Base-by-base conservation (phyloP, 2,113 vertebrate species). In the Scalopus aquaticus region DNA sequence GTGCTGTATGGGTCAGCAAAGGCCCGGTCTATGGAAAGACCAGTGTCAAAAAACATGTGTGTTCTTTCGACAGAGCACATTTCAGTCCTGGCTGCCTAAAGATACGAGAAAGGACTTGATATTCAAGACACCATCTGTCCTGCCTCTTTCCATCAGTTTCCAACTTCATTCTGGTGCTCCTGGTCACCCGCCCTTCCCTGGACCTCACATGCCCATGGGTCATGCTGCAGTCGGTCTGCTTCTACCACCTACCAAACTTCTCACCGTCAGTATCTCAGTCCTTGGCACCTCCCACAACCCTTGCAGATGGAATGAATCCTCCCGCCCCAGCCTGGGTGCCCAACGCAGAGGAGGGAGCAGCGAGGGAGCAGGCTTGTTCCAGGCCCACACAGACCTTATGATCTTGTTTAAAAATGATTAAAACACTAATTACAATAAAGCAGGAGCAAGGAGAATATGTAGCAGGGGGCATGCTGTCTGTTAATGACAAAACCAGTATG, bases 371-470 rank as follows among this genome's bases (percentile, higher is more conserved):
- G 91, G 44, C 19, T 1, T 13, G n/a, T 9, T 35, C 35, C 42
- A 26, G 32, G 54, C 62, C 65, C 39, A 46, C 11, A 37, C 20
- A 82, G 81, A 90, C 76, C 65, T 46, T 26, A 26, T 9, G 30
- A 88, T 83, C 78, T 78, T 58, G 76, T 85, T 12, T 46, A 78
- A 91, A 88, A 42, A 85, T 64, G 77, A 97, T 94, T 90, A 91
- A 93, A 88, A 77, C 67, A 26, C 80, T 93, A 93, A 93, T 95
- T 72, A 94, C 87, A 42, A 35, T 37, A 30, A 28, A 20, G 84
- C 1, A 0, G 56, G 91, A 84, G 76, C 88, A 88, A 93, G 82
- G 77, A 73, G 54, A 69, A 9, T 10, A 1, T 7, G 9, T 26
- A 32, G 90, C 81, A 37, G 73, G 60, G 82, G 39, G 62, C 70